A percentile compares a stretch with the other conserved stretches of the same genome.
These are phyloP conservation scores for Piprites chloris DNA, from an alignment of 2,113 vertebrate genomes.

Conservation along the genomic window DNA sequence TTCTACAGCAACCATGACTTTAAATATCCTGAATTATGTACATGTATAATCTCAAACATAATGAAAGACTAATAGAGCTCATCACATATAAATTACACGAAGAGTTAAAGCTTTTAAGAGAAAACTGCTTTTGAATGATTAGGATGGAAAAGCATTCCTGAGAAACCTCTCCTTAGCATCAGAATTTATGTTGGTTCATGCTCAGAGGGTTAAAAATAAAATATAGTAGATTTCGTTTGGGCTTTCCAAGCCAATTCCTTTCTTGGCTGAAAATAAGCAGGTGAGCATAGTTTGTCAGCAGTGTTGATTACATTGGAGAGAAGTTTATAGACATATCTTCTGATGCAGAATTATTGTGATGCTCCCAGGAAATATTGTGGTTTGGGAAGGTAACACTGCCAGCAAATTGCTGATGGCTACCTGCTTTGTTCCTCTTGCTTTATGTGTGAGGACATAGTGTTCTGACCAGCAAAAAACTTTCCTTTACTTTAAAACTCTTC, in stretches of 20 bases:
- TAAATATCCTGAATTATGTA: conserved; percentile 26
- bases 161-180: background rate
- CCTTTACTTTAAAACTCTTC: background rate
- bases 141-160: background rate
- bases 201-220: background rate
- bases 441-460: no score
- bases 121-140: background rate
- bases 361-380: background rate
- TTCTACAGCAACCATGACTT: conserved; percentile 32
- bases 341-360: background rate
- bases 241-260: background rate
- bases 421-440: no score
- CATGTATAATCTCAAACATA: conserved; percentile 30
- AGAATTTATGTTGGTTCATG: background rate
- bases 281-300: background rate
- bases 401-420: background rate
- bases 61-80: conserved; percentile 10
- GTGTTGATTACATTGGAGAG: background rate
- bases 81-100: background rate
- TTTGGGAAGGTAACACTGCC: background rate
- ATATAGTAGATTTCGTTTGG: background rate
- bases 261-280: background rate
- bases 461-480: no score
- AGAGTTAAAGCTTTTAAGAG: background rate
- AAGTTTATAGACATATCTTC: accelerated